Percentiles rank a stretch among this genome's conserved stretches.
These are phyloP conservation scores for Anisognathus igniventris DNA, from an alignment of 2,797 vertebrate genomes.

Conservation along the genomic window DNA sequence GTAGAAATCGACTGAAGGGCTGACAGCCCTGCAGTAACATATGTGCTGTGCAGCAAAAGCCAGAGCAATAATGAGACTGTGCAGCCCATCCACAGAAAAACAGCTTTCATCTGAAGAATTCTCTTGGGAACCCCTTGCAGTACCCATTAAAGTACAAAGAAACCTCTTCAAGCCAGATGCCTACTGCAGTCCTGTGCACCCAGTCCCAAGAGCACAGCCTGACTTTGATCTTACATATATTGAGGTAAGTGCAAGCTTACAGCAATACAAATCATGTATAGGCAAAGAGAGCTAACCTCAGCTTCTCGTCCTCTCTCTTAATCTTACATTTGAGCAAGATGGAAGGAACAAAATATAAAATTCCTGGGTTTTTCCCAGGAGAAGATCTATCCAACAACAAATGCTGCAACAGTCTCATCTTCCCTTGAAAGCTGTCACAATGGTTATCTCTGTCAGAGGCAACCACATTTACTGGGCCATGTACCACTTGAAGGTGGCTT, in stretches of 20 bases:
- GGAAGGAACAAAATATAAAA: not conserved
- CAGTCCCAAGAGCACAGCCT: not conserved
- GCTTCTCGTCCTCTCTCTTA: not conserved
- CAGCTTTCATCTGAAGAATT: slow-evolving; percentile 18
- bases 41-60: slow-evolving; percentile 43
- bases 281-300: not conserved
- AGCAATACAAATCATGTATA: not conserved
- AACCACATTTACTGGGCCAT: not conserved
- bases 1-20: slow-evolving; percentile 36
- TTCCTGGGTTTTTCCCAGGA: not conserved
- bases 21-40: slow-evolving; percentile 34
- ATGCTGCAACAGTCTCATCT: not conserved
- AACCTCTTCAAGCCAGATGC: not conserved
- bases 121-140: not conserved
- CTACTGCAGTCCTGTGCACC: not conserved
- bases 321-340: not conserved
- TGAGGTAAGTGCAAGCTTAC: not conserved
- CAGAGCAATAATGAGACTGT: slow-evolving; percentile 11
- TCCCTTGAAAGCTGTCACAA: not conserved
- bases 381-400: not conserved
- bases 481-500: not conserved
- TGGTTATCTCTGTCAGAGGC: not conserved
- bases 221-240: not conserved
- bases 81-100: not conserved
- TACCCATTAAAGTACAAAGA: slow-evolving; percentile 27